phyloP scores from a whole-genome alignment of 1,140 invertebrate species.

The Zaprionus ghesquierei region DNA sequence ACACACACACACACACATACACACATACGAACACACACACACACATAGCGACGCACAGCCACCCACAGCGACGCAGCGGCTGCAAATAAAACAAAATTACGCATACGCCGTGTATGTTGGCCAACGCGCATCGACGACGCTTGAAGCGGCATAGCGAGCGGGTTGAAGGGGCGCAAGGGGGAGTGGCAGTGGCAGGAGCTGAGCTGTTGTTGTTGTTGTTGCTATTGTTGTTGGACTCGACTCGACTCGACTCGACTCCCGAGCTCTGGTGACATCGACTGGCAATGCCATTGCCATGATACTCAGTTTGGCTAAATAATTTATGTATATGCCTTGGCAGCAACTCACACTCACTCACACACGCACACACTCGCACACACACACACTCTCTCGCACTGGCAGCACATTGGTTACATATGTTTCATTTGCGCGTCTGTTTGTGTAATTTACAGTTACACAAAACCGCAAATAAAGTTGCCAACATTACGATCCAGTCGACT shows the following conservation, averaged over 20 bases:
- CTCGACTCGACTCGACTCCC: background rate
- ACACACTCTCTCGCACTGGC: background rate
- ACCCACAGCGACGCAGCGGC: background rate
- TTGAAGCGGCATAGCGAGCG: background rate
- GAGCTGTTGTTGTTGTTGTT: too few relatives aligned
- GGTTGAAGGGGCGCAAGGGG: background rate
- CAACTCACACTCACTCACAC: constrained; percentile 37
- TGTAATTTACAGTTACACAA: constrained; percentile 77
- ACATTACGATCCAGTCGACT: constrained; percentile 55
- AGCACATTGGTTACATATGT: constrained; percentile 66
- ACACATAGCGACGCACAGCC: constrained; percentile 48
- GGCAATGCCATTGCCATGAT: constrained; percentile 70
- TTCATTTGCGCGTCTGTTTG: constrained; percentile 75
- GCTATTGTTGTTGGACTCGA: constrained; percentile 22
- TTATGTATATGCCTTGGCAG: constrained; percentile 72
- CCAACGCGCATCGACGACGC: background rate
- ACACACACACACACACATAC: constrained; percentile 22
- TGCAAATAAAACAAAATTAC: constrained; percentile 60
- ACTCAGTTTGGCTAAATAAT: constrained; percentile 77
- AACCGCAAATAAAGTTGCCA: constrained; percentile 78
- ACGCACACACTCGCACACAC: background rate
- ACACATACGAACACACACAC: constrained; percentile 13
- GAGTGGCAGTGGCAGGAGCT: background rate
- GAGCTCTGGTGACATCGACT: constrained; percentile 69
- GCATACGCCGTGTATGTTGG: constrained; percentile 64